Conservation (phyloP, 2,888 invertebrate genomes). For the Clanis bilineata region DNA sequence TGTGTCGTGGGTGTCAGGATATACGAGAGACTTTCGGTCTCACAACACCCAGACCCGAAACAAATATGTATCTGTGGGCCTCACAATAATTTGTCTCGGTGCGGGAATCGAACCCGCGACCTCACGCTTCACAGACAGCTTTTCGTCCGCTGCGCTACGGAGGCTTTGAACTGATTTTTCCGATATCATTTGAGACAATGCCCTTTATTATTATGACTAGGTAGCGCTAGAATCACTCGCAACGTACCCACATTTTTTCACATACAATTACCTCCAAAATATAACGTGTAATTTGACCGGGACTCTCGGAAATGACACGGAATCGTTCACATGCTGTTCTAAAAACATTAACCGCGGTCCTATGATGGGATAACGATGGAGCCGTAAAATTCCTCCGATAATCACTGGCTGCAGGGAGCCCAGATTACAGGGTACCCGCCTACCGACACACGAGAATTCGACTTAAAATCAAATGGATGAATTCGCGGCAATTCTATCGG, state of each 20-base stretch:
- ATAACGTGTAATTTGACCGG: conserved; percentile 41
- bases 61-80: no score
- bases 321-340: conserved; percentile 54
- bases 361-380: conserved; percentile 76
- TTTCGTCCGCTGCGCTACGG: no score
- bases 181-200: no score
- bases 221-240: not conserved
- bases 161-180: no score
- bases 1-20: no score
- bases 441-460: conserved; percentile 54
- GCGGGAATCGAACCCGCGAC: no score
- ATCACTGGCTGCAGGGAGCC: conserved; percentile 59
- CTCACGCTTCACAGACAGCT: no score
- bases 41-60: no score
- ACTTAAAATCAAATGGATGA: conserved; percentile 45
- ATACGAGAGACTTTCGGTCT: no score
- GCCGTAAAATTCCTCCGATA: conserved; percentile 73
- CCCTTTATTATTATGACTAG: no score
- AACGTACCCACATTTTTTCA: conserved; percentile 37
- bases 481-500: conserved; percentile 11
- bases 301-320: conserved; percentile 64
- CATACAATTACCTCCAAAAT: conserved; percentile 62
- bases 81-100: no score
- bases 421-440: conserved; percentile 78
- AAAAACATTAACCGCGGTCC: conserved; percentile 59